Evolutionary conservation across 1,140 invertebrate genomes (phyloP).

Genomic region (Nephila pilipes): DNA sequence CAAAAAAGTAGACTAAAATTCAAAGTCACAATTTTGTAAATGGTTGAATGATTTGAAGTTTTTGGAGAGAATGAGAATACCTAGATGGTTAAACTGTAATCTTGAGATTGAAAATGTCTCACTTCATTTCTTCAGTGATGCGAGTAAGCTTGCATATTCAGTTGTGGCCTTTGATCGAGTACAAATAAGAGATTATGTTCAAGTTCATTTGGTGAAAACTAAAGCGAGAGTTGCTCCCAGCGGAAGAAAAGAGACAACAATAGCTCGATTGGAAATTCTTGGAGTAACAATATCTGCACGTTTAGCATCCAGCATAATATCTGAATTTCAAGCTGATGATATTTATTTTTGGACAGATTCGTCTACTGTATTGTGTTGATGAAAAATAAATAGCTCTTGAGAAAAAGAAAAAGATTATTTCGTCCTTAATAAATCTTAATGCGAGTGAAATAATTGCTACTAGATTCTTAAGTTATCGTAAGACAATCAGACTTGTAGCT

Average conservation of each 20-base stretch:
- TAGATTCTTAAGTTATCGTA: no score
- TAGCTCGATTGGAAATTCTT: conserved; percentile 48
- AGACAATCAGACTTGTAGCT: no score
- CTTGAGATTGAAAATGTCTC: no score
- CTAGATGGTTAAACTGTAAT: conserved; percentile 33
- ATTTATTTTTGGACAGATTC: no score
- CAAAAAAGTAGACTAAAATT: background rate
- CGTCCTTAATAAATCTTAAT: background rate
- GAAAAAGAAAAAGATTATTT: background rate
- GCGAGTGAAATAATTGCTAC: no score
- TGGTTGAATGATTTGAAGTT: no score
- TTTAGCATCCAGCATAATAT: no score
- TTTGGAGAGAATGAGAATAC: conserved; percentile 15
- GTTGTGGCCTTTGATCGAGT: background rate
- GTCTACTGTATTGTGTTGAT: background rate
- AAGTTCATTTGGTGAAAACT: conserved; percentile 39
- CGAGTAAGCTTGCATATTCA: conserved; percentile 61
- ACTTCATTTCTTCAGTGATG: no score
- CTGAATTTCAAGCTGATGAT: no score
- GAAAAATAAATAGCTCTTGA: conserved; percentile 42
- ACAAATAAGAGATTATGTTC: background rate
- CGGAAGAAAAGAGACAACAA: conserved; percentile 34
- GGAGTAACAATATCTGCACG: conserved; percentile 5
- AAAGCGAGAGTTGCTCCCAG: conserved; percentile 40
- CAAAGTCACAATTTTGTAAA: no score